Base-by-base conservation (phyloP, 2,888 invertebrate species). In the Vesta saturnalis region DNA sequence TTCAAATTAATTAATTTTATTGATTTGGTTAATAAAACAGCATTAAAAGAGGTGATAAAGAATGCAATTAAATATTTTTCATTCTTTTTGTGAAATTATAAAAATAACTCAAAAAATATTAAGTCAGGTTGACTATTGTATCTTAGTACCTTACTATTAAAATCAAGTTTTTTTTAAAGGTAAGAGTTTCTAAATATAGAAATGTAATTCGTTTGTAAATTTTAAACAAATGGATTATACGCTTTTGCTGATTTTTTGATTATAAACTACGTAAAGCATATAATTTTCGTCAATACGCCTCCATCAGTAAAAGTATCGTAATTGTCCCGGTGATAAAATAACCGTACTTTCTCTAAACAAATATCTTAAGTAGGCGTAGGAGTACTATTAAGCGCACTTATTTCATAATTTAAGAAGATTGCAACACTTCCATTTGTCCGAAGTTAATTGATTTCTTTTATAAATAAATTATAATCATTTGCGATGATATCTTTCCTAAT, bases 261-360 rank as follows among this genome's bases (percentile, higher is more conserved):
- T 39, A 39, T n/a, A 39, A 39, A 39, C 2, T n/a, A 39, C n/a
- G 8, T 39, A 39, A 39, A n/a, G n/a, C n/a, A 43, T 43, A n/a
- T 43, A 43, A 19, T n/a, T 58, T 58, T 39, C 12, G 58, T 23
- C 12, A 15, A n/a, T 58, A 58, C 58, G 16, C 58, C 35, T 43
- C 15, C 39, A 14, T 35, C 58, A 18, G 39, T 35, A 43, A 58
- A 19, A 3, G 56, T 16, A 58, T 19, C 52, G 52, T 16, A 52
- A 18, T 49, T 49, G 49, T 49, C 49, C 52, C 15, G 16, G 39
- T 58, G 30, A 58, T 56, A 56, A 22, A 35, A 30, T n/a, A 23
- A 10, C 16, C 8, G 16, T 58, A 57, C 63, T 63, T 63, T 63
- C 63, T 57, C 63, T 35, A 47, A 30, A 57, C 63, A 57, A 61